Evolutionary conservation across 2,888 invertebrate species (phyloP), one percentile per base, ranked within the genome.

Genomic region (Tineola bisselliella): DNA sequence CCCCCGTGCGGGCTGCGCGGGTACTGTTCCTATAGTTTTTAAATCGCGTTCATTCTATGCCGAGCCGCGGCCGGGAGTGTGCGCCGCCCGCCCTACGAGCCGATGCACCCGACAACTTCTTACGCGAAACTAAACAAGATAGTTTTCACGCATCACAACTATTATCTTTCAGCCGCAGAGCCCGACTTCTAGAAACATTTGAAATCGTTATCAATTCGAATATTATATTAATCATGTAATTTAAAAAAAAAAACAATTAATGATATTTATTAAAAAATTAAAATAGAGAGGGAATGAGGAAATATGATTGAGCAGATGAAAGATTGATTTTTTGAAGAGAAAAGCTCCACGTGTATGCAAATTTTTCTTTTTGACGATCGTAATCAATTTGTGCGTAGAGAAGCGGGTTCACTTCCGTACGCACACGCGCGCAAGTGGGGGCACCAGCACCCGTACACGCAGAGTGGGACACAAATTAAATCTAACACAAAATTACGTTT

Each of bases 401-500:
- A 54, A 79, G 80, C 72, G 70, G 65, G 72, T 70, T 74, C 68
- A 70, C 74, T 75, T 74, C 73, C 74, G 75, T 73, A 70, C 73
- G 67, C 73, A 69, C 74, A 71, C 76, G 69, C 72, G 63, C 30
- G 19, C 11, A 44, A 66, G 52, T 62, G 66, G 68, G 71, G 67
- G 70, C 71, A 65, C 68, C 62, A 70, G 69, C 75, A 71, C 74
- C 65, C 61, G 62, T 61, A 59, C 62, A 44, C 62, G 70, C 71
- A 57, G 58, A 44, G 76, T 74, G 73, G 70, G 75, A 73, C 73
- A 76, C 86, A 84, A 86, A 87, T 87, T 87, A 86, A 86, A 86
- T 87, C 87, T 87, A 86, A 86, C 86, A 87, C 86, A 84, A 86
- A 87, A 86, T 86, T 86, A 84, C 87, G 86, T 87, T 84, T 86